Conservation (phyloP, 2,113 vertebrate genomes). For the Ceyx melanurus region DNA sequence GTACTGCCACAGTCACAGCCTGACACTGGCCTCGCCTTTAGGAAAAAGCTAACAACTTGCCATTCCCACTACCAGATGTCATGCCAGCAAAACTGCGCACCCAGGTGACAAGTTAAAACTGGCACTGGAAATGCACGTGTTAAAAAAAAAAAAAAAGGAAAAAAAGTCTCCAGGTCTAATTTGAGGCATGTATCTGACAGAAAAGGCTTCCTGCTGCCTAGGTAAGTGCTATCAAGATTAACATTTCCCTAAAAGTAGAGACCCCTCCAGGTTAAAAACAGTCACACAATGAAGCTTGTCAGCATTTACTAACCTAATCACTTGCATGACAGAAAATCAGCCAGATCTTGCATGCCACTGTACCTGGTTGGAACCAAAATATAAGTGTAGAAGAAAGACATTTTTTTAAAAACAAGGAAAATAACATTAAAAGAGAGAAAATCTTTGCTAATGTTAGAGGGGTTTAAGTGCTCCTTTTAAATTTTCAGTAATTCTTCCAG, state of each 20-base stretch:
- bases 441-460: background rate
- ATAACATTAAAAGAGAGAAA: background rate
- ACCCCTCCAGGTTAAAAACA: background rate
- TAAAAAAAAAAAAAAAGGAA: background rate
- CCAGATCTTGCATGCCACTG: background rate
- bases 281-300: background rate
- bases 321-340: background rate
- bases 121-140: background rate
- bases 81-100: background rate
- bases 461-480: background rate
- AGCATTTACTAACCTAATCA: background rate
- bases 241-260: background rate
- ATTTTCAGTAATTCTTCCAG: background rate
- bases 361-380: background rate
- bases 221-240: background rate
- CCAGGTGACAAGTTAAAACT: background rate
- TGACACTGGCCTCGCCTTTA: background rate
- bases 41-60: background rate
- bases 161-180: background rate
- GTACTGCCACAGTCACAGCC: too few relatives aligned
- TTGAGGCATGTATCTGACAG: background rate
- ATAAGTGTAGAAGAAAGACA: background rate
- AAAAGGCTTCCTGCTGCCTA: background rate
- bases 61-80: background rate
- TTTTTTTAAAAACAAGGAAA: background rate